Percentiles rank a stretch among this genome's conserved stretches.
Conservation (phyloP, 2,797 vertebrate genomes). For the Sebastolobus altivelis region DNA sequence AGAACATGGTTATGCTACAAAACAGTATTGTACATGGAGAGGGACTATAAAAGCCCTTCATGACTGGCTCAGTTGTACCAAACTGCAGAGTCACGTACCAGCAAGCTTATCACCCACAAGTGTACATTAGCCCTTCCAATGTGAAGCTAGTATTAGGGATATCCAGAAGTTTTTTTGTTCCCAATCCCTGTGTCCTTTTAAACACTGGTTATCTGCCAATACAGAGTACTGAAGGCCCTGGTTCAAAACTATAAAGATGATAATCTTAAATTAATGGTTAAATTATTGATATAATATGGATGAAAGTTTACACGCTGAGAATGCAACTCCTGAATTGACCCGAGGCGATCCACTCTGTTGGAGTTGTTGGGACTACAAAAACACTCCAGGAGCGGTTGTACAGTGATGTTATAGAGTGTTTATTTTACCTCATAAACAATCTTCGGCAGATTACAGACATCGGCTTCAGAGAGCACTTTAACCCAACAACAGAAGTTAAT, state of each 20-base stretch:
- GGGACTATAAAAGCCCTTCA: conserved; percentile 44
- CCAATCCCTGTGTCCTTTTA: neutral
- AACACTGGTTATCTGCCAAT: neutral
- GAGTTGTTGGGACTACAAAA: neutral
- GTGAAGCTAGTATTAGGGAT: neutral
- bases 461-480: neutral
- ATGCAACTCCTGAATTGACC: neutral
- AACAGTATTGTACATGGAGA: conserved; percentile 35
- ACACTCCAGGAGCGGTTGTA: neutral
- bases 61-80: conserved; percentile 14
- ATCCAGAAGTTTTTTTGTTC: neutral
- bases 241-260: neutral
- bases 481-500: neutral
- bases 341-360: neutral
- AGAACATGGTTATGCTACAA: conserved; percentile 34
- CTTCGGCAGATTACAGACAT: neutral
- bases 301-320: neutral
- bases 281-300: neutral
- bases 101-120: conserved; percentile 32
- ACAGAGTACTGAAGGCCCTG: neutral
- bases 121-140: conserved; percentile 11
- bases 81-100: conserved; percentile 44
- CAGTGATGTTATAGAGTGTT: neutral
- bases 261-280: neutral
- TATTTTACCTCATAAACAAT: neutral